These are phyloP conservation scores for Neuroterus valhalla DNA, from an alignment of 1,140 invertebrate species.

Conservation along the genomic window DNA sequence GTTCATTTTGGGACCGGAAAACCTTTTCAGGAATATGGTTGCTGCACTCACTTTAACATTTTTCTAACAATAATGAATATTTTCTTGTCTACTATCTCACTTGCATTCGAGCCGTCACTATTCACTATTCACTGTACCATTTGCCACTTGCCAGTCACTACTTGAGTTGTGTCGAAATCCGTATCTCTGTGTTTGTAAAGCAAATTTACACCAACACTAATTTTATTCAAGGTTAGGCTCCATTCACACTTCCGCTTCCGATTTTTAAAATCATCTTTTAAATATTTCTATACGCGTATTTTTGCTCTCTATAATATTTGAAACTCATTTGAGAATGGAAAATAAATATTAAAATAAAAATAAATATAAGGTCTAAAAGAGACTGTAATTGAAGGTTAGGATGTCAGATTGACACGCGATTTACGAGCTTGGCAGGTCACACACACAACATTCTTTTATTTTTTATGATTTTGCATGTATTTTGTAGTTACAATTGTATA, in stretches of 20 bases:
- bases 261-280: background rate
- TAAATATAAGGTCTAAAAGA: too few relatives aligned
- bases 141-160: conserved; percentile 3
- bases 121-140: background rate
- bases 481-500: too few relatives aligned
- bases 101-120: background rate
- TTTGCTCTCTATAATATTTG: too few relatives aligned
- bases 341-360: too few relatives aligned
- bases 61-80: conserved; percentile 12
- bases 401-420: too few relatives aligned
- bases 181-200: background rate
- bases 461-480: too few relatives aligned
- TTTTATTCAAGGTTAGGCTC: background rate
- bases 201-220: background rate
- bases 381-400: too few relatives aligned
- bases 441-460: too few relatives aligned
- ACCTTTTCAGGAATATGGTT: background rate
- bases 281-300: too few relatives aligned
- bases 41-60: conserved; percentile 2
- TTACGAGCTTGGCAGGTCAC: too few relatives aligned
- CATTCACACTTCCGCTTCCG: conserved; percentile 12
- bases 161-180: background rate
- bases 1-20: background rate
- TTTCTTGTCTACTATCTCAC: conserved; percentile 14
- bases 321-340: too few relatives aligned